These are phyloP conservation scores for Ips nitidus DNA, from an alignment of 1,140 invertebrate genomes.

Conservation along the genomic window DNA sequence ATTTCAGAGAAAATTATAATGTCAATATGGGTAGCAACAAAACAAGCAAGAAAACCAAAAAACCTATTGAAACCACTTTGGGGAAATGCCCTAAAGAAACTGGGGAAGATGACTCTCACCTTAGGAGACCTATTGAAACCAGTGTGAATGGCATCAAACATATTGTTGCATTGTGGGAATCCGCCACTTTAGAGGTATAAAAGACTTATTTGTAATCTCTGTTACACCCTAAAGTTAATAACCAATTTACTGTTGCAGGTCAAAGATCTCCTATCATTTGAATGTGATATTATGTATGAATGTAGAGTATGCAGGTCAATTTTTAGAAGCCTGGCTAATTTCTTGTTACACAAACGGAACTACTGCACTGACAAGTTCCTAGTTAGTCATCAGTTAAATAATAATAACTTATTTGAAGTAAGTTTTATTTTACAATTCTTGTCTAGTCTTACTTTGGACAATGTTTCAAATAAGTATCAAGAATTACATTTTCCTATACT, in stretches of 20 bases:
- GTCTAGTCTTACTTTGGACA: background rate
- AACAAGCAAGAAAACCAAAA: conserved; percentile 39
- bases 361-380: conserved; percentile 55
- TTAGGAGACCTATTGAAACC: conserved; percentile 51
- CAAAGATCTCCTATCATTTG: conserved; percentile 57
- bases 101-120: conserved; percentile 46
- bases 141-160: conserved; percentile 51
- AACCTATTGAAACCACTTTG: conserved; percentile 41
- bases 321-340: conserved; percentile 63
- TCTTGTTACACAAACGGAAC: conserved; percentile 62
- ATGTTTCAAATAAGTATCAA: background rate
- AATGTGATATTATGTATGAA: conserved; percentile 65
- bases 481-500: too few relatives aligned
- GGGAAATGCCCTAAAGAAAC: conserved; percentile 40
- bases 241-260: conserved; percentile 49
- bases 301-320: conserved; percentile 62
- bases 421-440: background rate
- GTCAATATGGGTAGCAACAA: conserved; percentile 30
- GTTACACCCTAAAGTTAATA: conserved; percentile 4
- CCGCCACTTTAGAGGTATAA: conserved; percentile 52
- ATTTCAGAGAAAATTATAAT: too few relatives aligned
- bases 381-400: conserved; percentile 11
- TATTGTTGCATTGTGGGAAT: conserved; percentile 48
- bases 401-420: conserved; percentile 14
- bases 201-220: conserved; percentile 5